Conservation (phyloP, 2,888 invertebrate genomes). For the Trichogramma dendrolimi region DNA sequence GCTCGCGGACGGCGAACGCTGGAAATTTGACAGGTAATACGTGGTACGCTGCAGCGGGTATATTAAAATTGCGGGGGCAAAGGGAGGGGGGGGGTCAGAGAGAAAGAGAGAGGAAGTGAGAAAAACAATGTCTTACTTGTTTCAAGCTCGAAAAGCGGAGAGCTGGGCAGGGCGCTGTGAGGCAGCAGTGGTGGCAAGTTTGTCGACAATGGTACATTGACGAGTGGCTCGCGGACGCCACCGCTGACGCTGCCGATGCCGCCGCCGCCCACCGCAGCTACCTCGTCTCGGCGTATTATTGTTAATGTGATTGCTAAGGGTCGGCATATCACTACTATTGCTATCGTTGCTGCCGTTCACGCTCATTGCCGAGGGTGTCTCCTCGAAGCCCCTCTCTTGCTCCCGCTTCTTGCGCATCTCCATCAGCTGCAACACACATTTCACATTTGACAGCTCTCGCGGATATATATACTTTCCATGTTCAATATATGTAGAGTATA, state of each 20-base stretch:
- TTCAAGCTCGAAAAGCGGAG: slow-evolving; percentile 12
- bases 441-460: background rate
- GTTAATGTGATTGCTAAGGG: slow-evolving; percentile 51
- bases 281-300: slow-evolving; percentile 20
- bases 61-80: background rate
- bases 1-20: too few species aligned
- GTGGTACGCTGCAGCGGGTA: background rate
- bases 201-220: slow-evolving; percentile 41
- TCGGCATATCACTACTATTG: slow-evolving; percentile 59
- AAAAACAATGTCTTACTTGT: slow-evolving; percentile 13
- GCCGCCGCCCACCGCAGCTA: background rate
- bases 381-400: slow-evolving; percentile 25
- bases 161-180: slow-evolving; percentile 45
- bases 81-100: too few species aligned
- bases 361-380: slow-evolving; percentile 35
- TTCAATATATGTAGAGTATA: too few species aligned
- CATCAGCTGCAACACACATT: slow-evolving; percentile 10
- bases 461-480: too few species aligned
- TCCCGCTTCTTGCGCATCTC: slow-evolving; percentile 26
- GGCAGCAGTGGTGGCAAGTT: slow-evolving; percentile 54
- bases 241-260: too few species aligned
- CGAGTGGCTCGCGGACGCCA: too few species aligned
- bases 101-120: background rate
- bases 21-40: too few species aligned
- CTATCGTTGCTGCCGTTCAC: slow-evolving; percentile 57